These are phyloP conservation scores for Hystrix brachyura DNA, from an alignment of 2,113 vertebrate species.

Conservation along the genomic window DNA sequence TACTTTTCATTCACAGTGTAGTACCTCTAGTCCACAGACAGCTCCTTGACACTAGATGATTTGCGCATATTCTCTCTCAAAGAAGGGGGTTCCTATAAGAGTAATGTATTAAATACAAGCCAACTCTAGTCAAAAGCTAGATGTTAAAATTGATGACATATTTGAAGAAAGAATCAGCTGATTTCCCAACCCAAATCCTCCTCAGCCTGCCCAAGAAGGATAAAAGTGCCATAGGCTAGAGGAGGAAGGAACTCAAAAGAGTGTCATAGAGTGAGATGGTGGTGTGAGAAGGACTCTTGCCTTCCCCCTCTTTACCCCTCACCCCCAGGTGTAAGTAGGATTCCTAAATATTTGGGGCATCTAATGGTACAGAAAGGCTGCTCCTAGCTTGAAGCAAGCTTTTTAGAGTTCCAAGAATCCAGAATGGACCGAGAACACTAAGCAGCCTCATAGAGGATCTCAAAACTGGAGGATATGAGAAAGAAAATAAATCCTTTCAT, in stretches of 20 bases:
- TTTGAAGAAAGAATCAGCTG: neutral
- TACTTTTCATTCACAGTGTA: neutral
- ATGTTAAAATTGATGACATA: neutral
- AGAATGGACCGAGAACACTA: neutral
- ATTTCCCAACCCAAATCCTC: neutral
- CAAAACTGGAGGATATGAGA: neutral
- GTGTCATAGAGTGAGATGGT: neutral
- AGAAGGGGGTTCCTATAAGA: neutral
- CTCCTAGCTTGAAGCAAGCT: neutral
- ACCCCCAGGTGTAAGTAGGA: neutral
- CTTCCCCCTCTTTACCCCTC: neutral
- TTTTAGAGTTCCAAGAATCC: neutral
- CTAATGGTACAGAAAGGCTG: neutral
- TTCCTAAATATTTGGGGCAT: neutral
- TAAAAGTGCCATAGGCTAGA: neutral
- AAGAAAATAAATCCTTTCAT: neutral
- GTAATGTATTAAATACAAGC: neutral
- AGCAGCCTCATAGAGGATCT: neutral
- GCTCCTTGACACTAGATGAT: neutral
- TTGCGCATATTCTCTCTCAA: neutral
- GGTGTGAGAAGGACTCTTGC: neutral
- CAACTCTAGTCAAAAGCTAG: neutral
- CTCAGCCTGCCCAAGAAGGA: neutral
- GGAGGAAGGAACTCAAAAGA: neutral
- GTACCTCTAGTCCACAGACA: neutral